Conservation (phyloP, 2,888 invertebrate genomes). For the Tinea pellionella region DNA sequence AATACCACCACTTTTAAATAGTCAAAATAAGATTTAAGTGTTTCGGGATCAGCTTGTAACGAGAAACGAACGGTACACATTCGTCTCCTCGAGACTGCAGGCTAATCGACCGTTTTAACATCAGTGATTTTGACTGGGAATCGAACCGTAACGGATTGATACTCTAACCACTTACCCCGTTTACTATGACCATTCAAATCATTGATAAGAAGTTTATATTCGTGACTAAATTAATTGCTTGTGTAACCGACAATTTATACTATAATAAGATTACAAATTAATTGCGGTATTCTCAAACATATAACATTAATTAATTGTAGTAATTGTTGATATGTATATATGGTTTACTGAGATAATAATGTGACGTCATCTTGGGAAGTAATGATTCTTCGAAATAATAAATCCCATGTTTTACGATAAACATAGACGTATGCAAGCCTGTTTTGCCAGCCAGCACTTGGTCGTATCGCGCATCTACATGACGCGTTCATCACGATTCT, state of each 20-base stretch:
- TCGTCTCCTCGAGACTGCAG: too few species aligned
- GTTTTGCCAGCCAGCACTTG: neutral
- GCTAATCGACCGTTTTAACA: too few species aligned
- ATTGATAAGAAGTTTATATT: neutral
- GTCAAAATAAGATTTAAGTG: too few species aligned
- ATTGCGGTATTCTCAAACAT: neutral
- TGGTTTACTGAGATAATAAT: neutral
- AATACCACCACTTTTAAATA: too few species aligned
- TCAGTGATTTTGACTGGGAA: too few species aligned
- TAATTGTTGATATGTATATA: neutral
- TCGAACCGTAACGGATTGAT: too few species aligned
- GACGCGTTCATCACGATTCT: neutral
- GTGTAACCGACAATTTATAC: neutral
- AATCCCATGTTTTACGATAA: constrained; percentile 8
- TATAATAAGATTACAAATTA: neutral
- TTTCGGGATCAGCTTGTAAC: too few species aligned
- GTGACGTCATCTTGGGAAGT: constrained; percentile 43
- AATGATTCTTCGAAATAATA: constrained; percentile 6
- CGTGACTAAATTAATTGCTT: neutral
- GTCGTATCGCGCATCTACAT: neutral
- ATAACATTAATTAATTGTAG: neutral
- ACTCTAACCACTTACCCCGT: too few species aligned
- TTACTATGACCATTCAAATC: too few species aligned
- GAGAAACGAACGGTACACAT: too few species aligned
- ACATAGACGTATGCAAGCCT: neutral